A percentile compares a stretch with the other conserved stretches of the same genome.
These are phyloP conservation scores for Euwallacea fornicatus DNA, from an alignment of 1,140 invertebrate species.

Conservation along the genomic window DNA sequence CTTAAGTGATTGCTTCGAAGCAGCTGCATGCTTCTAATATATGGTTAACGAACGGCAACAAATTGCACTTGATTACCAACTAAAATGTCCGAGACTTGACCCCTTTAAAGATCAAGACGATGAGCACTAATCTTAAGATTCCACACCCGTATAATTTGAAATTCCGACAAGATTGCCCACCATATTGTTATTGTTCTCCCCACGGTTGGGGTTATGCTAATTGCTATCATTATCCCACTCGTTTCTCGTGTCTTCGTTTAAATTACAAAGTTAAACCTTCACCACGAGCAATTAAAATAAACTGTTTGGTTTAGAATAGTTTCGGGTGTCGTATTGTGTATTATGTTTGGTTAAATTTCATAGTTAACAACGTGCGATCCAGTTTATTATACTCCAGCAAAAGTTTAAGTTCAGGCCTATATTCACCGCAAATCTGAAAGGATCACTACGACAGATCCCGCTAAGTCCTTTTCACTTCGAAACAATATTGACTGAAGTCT, in stretches of 20 bases:
- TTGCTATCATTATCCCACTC: constrained; percentile 17
- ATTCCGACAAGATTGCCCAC: neutral
- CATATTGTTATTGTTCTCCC: constrained; percentile 15
- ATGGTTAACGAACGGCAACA: too few relatives aligned
- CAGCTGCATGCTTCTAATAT: too few relatives aligned
- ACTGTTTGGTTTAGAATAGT: neutral
- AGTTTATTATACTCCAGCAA: too few relatives aligned
- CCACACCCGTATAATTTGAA: constrained; percentile 8
- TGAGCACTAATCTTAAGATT: constrained; percentile 1
- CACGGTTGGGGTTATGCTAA: constrained; percentile 12
- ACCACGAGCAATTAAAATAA: constrained; percentile 9
- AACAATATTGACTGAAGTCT: too few relatives aligned
- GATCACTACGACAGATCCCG: too few relatives aligned
- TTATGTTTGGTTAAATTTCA: too few relatives aligned
- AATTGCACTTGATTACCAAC: neutral
- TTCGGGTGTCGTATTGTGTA: too few relatives aligned
- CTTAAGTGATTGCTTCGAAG: neutral
- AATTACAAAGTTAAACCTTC: constrained; percentile 15
- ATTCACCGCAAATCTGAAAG: too few relatives aligned
- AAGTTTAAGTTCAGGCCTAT: too few relatives aligned
- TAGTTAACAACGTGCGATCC: too few relatives aligned
- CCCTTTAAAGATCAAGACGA: constrained; percentile 3
- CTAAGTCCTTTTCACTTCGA: too few relatives aligned
- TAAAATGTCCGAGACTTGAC: constrained; percentile 1
- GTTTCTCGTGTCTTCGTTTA: constrained; percentile 8